phyloP scores from a whole-genome alignment of 2,113 vertebrate genomes.

The Protomyctophum bolini region DNA sequence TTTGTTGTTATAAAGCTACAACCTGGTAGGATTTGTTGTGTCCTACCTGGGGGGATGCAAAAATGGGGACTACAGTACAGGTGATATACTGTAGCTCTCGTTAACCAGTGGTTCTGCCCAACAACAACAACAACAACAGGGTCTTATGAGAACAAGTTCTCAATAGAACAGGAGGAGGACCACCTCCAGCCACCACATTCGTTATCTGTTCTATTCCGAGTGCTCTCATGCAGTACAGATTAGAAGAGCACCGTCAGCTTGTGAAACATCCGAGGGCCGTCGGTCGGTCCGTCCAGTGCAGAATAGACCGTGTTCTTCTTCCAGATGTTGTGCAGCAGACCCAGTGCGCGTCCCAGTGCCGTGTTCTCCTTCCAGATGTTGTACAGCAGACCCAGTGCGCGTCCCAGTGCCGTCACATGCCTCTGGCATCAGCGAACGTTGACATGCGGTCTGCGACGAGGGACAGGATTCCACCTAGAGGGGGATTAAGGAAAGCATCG shows the following conservation, averaged over 20 bases:
- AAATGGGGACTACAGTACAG: too few species aligned
- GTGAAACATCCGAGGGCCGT: background rate
- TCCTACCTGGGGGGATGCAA: too few species aligned
- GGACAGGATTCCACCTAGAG: background rate
- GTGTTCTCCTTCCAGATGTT: background rate
- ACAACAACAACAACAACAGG: too few species aligned
- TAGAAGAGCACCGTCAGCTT: background rate
- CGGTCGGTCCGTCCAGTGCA: background rate
- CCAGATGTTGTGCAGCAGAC: background rate
- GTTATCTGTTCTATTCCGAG: too few species aligned
- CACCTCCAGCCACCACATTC: too few species aligned
- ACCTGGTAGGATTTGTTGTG: background rate
- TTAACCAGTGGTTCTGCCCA: too few species aligned
- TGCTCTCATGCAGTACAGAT: too few species aligned
- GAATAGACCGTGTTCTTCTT: background rate
- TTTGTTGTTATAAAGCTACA: constrained; percentile 2
- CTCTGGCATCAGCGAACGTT: background rate
- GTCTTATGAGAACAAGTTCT: too few species aligned
- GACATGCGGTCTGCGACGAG: background rate
- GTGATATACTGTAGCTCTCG: too few species aligned
- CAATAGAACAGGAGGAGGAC: too few species aligned
- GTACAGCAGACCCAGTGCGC: too few species aligned
- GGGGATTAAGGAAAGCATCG: background rate
- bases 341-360: too few species aligned
- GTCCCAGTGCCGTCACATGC: constrained; percentile 29